These are phyloP conservation scores for Acyrthosiphon pisum DNA, from an alignment of 1,140 invertebrate genomes.

Conservation along the genomic window DNA sequence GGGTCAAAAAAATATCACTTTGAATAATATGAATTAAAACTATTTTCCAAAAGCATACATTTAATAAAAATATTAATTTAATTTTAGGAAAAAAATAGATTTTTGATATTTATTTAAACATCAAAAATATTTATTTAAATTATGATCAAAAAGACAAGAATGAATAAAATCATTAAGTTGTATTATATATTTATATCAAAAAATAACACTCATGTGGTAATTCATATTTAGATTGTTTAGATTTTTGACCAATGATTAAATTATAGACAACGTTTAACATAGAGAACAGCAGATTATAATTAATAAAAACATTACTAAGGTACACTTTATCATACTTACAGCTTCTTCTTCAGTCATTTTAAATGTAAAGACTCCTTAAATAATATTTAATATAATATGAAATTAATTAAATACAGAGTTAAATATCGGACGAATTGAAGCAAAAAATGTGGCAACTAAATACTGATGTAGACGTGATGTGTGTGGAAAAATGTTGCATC, in stretches of 20 bases:
- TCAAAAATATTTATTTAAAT: not conserved
- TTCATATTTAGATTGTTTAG: not conserved
- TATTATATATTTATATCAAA: not conserved
- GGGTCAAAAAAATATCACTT: not conserved
- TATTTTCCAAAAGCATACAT: not conserved
- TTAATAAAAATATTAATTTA: not conserved
- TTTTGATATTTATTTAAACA: not conserved
- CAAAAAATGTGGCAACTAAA: constrained; percentile 35
- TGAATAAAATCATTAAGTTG: not conserved
- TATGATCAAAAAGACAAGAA: not conserved
- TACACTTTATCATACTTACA: constrained; percentile 59
- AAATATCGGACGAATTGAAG: not conserved
- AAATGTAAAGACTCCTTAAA: not conserved
- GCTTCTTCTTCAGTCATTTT: constrained; percentile 62
- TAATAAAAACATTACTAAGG: not conserved
- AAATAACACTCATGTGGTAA: not conserved
- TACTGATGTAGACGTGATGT: not conserved
- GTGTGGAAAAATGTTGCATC: constrained; percentile 49
- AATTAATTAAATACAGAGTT: not conserved
- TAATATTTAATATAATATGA: constrained; percentile 24
- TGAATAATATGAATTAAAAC: not conserved
- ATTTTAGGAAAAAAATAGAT: not conserved
- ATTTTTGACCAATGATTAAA: not conserved
- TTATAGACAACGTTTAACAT: not conserved
- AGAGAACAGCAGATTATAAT: not conserved